Evolutionary conservation across 2,888 invertebrate genomes (phyloP), one percentile per base, ranked within the genome.

Genomic region (Galerucella nymphaeae): DNA sequence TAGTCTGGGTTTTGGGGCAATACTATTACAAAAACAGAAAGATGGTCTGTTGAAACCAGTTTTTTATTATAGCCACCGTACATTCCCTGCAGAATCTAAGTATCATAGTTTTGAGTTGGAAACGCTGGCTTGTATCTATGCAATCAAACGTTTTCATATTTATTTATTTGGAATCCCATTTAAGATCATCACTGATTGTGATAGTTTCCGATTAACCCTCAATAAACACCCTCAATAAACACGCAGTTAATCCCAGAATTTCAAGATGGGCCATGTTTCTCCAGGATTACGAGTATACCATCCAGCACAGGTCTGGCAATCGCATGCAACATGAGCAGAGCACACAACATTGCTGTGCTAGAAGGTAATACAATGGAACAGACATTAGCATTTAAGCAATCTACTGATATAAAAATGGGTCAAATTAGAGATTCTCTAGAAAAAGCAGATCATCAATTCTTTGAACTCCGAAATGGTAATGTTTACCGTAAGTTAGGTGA

Each of bases 141-240:
- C 71, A 48, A 57, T 74, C 16, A 68, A 72, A 53, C 13, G 74
- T 38, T 74, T 72, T 55, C 67, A 68, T 53, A 42, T 59, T 41
- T 74, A 74, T 61, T 45, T 74, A 38, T 57, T 55, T n/a, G 67
- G 68, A 30, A 57, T 68, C 41, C 45, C 18, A 1, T 74, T 74
- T 59, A 72, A 66, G 55, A 65, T 74, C 1, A n/a, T 74, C 20
- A 74, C 75, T 30, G 72, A 72, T 67, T 74, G 71, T 13, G 42
- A 42, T 2, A 70, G 73, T n/a, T 57, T 75, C 4, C 23, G 23
- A 30, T 4, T 30, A 30, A 30, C 23, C 23, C 23, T 4, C n/a
- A 58, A 16, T 58, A 70, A 71, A 67, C 63, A 73, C 42, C n/a
- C n/a, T n/a, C n/a, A n/a, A n/a, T n/a, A n/a, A n/a, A n/a, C n/a